Percentiles rank a stretch among this genome's conserved stretches.
Conservation (phyloP, 2,888 invertebrate species). For the Drosophila phalerata region DNA sequence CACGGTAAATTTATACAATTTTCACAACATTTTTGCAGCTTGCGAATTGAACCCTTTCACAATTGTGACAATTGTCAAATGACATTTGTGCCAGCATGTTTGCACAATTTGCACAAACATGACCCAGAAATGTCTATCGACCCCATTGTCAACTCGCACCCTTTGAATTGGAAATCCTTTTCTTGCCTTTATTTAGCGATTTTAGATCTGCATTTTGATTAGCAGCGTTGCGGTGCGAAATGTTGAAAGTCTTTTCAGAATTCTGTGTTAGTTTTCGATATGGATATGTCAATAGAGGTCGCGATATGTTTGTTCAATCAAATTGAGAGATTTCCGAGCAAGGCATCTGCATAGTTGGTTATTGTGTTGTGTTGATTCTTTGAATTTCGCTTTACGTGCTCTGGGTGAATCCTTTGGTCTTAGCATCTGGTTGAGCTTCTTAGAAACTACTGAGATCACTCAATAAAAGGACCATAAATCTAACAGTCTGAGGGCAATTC, state of each 20-base stretch:
- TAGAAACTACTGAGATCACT: slow-evolving; percentile 33
- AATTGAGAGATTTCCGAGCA: slow-evolving; percentile 38
- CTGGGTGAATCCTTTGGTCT: slow-evolving; percentile 50
- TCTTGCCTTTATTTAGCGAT: slow-evolving; percentile 4
- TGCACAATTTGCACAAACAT: slow-evolving; percentile 64
- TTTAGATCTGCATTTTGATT: slow-evolving; percentile 51
- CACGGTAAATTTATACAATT: slow-evolving; percentile 44
- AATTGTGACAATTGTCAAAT: slow-evolving; percentile 28
- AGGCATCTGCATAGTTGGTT: slow-evolving; percentile 56
- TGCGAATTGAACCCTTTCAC: slow-evolving; percentile 50
- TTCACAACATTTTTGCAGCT: slow-evolving; percentile 65
- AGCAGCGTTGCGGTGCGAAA: slow-evolving; percentile 36
- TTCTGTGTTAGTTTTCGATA: slow-evolving; percentile 48
- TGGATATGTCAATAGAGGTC: slow-evolving; percentile 47
- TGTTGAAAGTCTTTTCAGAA: slow-evolving; percentile 21
- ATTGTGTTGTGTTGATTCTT: slow-evolving; percentile 37
- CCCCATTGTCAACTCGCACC: slow-evolving; percentile 29
- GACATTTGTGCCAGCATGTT: slow-evolving; percentile 39
- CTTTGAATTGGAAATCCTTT: slow-evolving; percentile 39
- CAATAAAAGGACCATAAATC: slow-evolving; percentile 63
- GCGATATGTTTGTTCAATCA: slow-evolving; percentile 43
- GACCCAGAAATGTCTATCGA: slow-evolving; percentile 51
- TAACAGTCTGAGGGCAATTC: slow-evolving; percentile 47
- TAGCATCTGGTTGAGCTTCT: slow-evolving; percentile 36
- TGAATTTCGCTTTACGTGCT: slow-evolving; percentile 48